Conservation (phyloP, 2,797 vertebrate species). For the Oreochromis grahami region DNA sequence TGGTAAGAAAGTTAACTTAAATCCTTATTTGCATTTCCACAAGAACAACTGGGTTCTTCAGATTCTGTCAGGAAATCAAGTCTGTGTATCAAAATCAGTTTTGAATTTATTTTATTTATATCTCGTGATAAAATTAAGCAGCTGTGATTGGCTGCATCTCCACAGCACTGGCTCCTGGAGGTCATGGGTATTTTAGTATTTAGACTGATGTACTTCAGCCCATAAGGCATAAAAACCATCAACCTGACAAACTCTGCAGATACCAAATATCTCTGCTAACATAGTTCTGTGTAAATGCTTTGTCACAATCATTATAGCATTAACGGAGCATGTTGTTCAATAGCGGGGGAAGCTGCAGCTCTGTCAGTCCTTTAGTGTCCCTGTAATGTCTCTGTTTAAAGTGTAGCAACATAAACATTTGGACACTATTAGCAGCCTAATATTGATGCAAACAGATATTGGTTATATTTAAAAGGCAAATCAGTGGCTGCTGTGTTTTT, state of each 20-base stretch:
- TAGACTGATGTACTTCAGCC: not conserved
- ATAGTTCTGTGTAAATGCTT: fast-evolving
- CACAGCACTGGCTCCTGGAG: not conserved
- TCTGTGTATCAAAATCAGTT: not conserved
- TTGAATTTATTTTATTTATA: not conserved
- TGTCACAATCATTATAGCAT: not conserved
- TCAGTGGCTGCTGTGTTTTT: not conserved
- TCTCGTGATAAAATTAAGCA: not conserved
- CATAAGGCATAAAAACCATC: fast-evolving
- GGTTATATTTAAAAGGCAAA: not conserved
- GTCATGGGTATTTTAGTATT: not conserved
- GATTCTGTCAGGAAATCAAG: not conserved
- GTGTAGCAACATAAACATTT: not conserved
- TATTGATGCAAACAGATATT: not conserved
- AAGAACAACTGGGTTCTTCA: not conserved
- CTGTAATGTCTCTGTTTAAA: not conserved
- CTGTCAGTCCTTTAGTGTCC: not conserved
- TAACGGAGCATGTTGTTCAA: not conserved
- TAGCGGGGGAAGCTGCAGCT: not conserved
- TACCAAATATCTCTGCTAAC: not conserved
- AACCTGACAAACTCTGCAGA: not conserved
- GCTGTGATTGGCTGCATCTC: not conserved
- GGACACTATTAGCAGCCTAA: not conserved
- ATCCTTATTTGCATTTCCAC: not conserved
- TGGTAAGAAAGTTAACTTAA: not conserved